A percentile compares a stretch with the other conserved stretches of the same genome.
Conservation (phyloP, 2,888 invertebrate genomes). For the Hypena proboscidalis region DNA sequence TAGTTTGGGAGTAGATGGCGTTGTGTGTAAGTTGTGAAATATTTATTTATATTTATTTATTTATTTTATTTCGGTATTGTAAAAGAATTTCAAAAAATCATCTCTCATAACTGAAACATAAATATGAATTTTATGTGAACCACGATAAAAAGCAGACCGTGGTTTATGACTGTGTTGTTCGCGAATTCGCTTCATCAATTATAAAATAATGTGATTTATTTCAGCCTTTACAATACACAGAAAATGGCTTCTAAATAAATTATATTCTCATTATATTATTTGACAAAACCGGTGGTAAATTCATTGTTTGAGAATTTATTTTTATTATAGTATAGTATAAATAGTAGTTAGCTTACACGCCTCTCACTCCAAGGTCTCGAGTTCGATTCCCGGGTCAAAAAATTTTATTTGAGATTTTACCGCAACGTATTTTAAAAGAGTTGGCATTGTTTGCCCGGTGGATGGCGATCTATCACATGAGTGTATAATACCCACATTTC, state of each 20-base stretch:
- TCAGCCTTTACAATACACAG: not conserved
- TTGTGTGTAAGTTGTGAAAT: too few relatives aligned
- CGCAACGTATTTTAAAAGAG: not conserved
- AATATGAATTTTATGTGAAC: not conserved
- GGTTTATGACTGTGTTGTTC: too few relatives aligned
- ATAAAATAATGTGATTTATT: not conserved
- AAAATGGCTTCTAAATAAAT: conserved; percentile 2
- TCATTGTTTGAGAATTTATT: too few relatives aligned
- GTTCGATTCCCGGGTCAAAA: not conserved
- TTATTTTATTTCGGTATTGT: too few relatives aligned
- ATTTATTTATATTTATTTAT: too few relatives aligned
- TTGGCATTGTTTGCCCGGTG: not conserved
- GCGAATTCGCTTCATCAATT: not conserved
- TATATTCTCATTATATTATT: too few relatives aligned
- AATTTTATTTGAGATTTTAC: not conserved
- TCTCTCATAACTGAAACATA: too few relatives aligned
- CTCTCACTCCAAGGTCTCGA: not conserved
- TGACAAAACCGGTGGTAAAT: not conserved
- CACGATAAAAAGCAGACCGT: conserved; percentile 11
- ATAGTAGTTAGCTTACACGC: not conserved
- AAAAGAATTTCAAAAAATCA: too few relatives aligned
- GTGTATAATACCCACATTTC: too few relatives aligned
- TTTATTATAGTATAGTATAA: too few relatives aligned
- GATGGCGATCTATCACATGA: too few relatives aligned
- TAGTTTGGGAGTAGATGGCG: too few relatives aligned